Evolutionary conservation across 2,113 vertebrate species (phyloP).

Genomic region (Strix aluco): DNA sequence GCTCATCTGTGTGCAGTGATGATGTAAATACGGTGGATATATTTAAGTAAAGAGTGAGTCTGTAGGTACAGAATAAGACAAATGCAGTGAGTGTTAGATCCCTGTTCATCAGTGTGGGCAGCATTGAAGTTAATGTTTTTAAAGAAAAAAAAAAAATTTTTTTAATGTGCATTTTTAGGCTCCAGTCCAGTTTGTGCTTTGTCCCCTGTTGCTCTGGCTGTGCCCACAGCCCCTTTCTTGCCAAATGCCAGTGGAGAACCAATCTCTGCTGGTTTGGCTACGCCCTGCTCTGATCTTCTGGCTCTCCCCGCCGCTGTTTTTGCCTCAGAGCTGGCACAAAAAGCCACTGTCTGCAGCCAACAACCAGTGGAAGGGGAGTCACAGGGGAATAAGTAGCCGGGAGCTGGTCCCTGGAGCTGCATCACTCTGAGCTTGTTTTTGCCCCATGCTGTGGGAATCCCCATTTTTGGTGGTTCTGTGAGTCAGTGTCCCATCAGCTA

Average conservation of each 20-base stretch:
- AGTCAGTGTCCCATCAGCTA: not conserved
- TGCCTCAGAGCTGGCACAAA: not conserved
- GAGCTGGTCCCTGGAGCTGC: no score
- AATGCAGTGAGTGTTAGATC: not conserved
- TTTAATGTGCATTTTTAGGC: not conserved
- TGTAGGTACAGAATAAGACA: not conserved
- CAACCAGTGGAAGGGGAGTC: not conserved
- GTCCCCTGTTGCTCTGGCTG: not conserved
- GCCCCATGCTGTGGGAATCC: accelerated
- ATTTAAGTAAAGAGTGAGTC: not conserved
- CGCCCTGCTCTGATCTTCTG: no score
- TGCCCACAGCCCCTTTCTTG: not conserved
- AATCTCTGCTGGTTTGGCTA: not conserved
- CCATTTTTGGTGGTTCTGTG: not conserved
- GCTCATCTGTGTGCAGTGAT: not conserved
- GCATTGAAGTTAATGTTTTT: not conserved
- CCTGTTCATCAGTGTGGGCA: not conserved
- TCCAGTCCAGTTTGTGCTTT: no score
- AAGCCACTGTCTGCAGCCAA: not conserved
- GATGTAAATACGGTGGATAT: not conserved
- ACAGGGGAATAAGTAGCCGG: no score
- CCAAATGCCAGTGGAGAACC: not conserved
- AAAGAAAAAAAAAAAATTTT: not conserved
- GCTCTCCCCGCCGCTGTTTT: not conserved
- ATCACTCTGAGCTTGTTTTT: not conserved